Percentiles rank a stretch among this genome's conserved stretches.
These are phyloP conservation scores for Drosophila yooni DNA, from an alignment of 2,888 invertebrate species.

Conservation along the genomic window DNA sequence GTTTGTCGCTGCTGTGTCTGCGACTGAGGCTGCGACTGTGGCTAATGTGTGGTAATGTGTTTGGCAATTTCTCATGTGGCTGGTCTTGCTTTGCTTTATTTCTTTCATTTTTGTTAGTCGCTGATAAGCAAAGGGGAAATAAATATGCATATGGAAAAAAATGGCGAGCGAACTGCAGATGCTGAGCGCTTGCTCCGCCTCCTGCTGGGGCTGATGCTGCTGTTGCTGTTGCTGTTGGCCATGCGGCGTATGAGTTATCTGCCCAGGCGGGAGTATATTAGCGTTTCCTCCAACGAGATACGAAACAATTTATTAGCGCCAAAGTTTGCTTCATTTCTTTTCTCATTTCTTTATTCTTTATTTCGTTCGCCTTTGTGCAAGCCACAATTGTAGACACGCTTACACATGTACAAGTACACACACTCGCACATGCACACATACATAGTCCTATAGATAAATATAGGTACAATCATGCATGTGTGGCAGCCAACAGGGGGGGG, in stretches of 20 bases:
- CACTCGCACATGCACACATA: constrained; percentile 22
- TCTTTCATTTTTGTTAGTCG: constrained; percentile 60
- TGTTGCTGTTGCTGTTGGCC: constrained; percentile 30
- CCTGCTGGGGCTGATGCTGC: constrained; percentile 11
- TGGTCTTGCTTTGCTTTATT: constrained; percentile 63
- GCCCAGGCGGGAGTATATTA: constrained; percentile 59
- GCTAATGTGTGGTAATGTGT: constrained; percentile 78
- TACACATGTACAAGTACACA: constrained; percentile 26
- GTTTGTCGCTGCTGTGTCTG: constrained; percentile 10
- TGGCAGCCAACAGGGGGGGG: not conserved
- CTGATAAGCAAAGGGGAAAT: constrained; percentile 83
- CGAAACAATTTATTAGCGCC: constrained; percentile 80
- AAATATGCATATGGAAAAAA: constrained; percentile 77
- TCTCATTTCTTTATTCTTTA: constrained; percentile 50
- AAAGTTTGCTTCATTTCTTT: constrained; percentile 72
- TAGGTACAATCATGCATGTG: constrained; percentile 25
- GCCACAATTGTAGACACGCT: constrained; percentile 34
- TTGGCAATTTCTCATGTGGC: constrained; percentile 72
- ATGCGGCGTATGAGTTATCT: constrained; percentile 79
- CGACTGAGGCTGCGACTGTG: constrained; percentile 2
- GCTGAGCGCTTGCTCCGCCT: constrained; percentile 17
- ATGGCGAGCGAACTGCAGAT: constrained; percentile 6
- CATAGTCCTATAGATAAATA: constrained; percentile 26
- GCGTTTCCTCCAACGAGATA: constrained; percentile 60
- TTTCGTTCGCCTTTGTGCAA: constrained; percentile 48